Conservation (phyloP, 2,113 vertebrate genomes). For the Clarias magur region DNA sequence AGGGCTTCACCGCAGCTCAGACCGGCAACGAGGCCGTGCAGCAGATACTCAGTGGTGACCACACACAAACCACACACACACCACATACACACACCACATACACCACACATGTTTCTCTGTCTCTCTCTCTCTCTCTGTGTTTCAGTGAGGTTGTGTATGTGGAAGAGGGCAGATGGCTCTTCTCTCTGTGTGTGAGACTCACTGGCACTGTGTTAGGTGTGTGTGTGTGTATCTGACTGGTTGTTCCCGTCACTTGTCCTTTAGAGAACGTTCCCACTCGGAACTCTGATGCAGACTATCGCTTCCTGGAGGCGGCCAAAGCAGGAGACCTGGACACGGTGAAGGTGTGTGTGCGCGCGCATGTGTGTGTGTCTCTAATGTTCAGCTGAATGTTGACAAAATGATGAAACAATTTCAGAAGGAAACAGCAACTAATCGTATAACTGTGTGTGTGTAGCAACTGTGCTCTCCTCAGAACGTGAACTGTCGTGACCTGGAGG, state of each 20-base stretch:
- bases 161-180: background rate
- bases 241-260: background rate
- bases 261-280: constrained; percentile 92
- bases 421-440: background rate
- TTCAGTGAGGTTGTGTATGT: background rate
- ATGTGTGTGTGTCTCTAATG: background rate
- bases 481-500: constrained; percentile 95
- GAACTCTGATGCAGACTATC: constrained; percentile 96
- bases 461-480: constrained; percentile 97
- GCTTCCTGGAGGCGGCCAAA: constrained; percentile 95
- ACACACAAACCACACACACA: too few relatives aligned
- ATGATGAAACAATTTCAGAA: background rate
- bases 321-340: constrained; percentile 98
- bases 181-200: background rate
- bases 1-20: constrained; percentile 96
- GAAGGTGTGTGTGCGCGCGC: constrained; percentile 75
- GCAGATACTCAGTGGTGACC: constrained; percentile 91
- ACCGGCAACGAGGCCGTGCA: constrained; percentile 98
- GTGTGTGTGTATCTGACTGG: background rate
- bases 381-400: background rate
- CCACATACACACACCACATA: too few relatives aligned
- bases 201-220: background rate
- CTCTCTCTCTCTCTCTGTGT: background rate
- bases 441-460: constrained; percentile 74
- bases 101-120: background rate